Base-by-base conservation (phyloP, 2,888 invertebrate genomes). In the Drosophila mulleri region DNA sequence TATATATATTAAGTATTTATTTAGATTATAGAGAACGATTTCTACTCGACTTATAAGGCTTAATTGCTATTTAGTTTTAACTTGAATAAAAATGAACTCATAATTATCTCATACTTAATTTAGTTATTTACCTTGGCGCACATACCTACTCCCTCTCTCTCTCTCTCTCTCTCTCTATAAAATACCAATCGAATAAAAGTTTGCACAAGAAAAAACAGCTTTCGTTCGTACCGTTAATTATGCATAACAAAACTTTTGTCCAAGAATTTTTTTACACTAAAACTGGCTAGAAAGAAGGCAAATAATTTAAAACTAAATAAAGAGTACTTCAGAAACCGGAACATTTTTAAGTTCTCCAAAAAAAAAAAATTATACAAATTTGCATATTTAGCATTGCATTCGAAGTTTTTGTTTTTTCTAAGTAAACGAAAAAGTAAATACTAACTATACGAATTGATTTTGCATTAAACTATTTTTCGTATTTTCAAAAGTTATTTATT, bases 401-500 rank as follows among this genome's bases (percentile, higher is more conserved):
- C 9, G 11, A 48, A 35, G 37, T 52, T 52, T 52, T 39, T 1
- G 16, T 65, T 63, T 67, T 14, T 23, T n/a, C 32, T 37, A 42
- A 32, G 0, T 11, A 18, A 52, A 52, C 20, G 14, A 39, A 11
- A 23, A 39, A 53, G 4, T 5, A 14, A 16, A 16, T 37, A 42
- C 48, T 58, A 60, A 44, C 54, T 48, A 47, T 37, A 44, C 20
- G 11, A 50, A 44, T 35, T 60, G n/a, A 67, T 41, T 71, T 72
- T 72, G 63, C 69, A 58, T 75, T 45, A n/a, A 54, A 63, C 56
- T 48, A 58, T 48, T 60, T 63, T 67, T 52, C 26, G 41, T 56
- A 67, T 35, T 53, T 82, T 63, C 26, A 45, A 73, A 37, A 75
- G 71, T 82, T 79, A 75, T 74, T 77, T 73, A 53, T 78, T 81